phyloP scores from a whole-genome alignment of 2,113 vertebrate genomes.

The Dicaeum eximium region DNA sequence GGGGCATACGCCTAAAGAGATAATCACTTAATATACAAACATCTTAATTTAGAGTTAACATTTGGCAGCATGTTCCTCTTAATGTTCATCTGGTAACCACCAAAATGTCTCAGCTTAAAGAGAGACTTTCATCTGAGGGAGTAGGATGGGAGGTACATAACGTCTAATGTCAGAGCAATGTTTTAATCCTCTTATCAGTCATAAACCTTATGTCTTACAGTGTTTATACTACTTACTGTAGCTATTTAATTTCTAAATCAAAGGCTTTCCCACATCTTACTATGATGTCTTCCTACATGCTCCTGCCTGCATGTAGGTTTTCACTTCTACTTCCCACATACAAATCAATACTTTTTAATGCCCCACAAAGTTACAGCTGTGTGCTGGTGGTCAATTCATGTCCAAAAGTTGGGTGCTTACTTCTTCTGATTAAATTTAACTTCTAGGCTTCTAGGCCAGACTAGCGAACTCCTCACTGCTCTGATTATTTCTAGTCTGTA shows the following conservation, averaged over 20 bases:
- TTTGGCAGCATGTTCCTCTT: background rate
- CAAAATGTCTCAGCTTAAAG: background rate
- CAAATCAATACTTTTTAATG: background rate
- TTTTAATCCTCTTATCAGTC: conserved; percentile 8
- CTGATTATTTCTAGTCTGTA: background rate
- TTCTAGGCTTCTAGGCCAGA: background rate
- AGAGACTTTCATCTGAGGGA: background rate
- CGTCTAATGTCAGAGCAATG: background rate
- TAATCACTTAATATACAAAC: conserved; percentile 18
- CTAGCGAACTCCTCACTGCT: background rate
- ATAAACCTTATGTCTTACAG: background rate
- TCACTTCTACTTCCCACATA: background rate
- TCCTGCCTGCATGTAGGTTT: background rate
- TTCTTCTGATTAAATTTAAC: background rate
- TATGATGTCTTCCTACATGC: background rate
- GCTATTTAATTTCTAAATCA: background rate
- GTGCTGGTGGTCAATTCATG: background rate
- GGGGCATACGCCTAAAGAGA: background rate
- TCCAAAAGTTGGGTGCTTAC: background rate
- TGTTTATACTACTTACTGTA: background rate
- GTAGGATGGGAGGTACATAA: background rate
- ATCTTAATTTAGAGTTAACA: background rate
- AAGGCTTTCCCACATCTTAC: background rate
- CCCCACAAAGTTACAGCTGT: background rate
- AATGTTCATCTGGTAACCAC: background rate